A percentile compares a stretch with the other conserved stretches of the same genome.
Conservation (phyloP, 1,140 invertebrate species). For the Nomia melanderi region DNA sequence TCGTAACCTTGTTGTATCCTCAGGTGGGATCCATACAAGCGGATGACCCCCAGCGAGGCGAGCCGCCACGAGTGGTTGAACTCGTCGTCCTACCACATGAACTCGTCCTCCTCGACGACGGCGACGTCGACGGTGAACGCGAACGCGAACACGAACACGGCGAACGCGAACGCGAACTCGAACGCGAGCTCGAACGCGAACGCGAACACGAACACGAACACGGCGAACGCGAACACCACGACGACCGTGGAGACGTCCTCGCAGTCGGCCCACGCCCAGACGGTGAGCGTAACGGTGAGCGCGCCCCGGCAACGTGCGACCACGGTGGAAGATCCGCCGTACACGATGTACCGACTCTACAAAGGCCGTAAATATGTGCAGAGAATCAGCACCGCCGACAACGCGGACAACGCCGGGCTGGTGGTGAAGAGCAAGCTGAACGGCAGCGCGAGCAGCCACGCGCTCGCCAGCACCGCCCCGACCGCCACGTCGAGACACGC, state of each 20-base stretch:
- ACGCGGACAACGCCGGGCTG: constrained; percentile 62
- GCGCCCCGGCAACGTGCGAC: constrained; percentile 67
- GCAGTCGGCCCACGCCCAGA: constrained; percentile 70
- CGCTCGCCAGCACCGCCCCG: constrained; percentile 73
- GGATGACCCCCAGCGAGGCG: constrained; percentile 96
- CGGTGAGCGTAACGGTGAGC: constrained; percentile 67
- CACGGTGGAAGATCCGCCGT: constrained; percentile 74
- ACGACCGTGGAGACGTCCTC: constrained; percentile 69
- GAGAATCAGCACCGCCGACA: constrained; percentile 73
- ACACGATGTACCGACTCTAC: constrained; percentile 76
- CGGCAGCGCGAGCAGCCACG: constrained; percentile 78
- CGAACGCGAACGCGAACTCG: background rate
- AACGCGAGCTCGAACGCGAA: constrained; percentile 48
- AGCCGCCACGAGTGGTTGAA: constrained; percentile 89
- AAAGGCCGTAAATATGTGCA: constrained; percentile 75
- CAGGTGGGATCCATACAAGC: constrained; percentile 95
- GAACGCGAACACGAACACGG: constrained; percentile 28
- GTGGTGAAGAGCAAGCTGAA: constrained; percentile 78
- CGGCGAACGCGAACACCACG: constrained; percentile 1
- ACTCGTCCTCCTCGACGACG: constrained; percentile 72
- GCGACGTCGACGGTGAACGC: constrained; percentile 67
- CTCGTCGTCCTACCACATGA: constrained; percentile 69
- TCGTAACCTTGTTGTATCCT: no score
- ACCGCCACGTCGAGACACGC: constrained; percentile 76
- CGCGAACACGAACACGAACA: constrained; percentile 24